Evolutionary conservation across 2,797 vertebrate species (phyloP), one percentile per base, ranked within the genome.

Genomic region (Echeneis naucrates): DNA sequence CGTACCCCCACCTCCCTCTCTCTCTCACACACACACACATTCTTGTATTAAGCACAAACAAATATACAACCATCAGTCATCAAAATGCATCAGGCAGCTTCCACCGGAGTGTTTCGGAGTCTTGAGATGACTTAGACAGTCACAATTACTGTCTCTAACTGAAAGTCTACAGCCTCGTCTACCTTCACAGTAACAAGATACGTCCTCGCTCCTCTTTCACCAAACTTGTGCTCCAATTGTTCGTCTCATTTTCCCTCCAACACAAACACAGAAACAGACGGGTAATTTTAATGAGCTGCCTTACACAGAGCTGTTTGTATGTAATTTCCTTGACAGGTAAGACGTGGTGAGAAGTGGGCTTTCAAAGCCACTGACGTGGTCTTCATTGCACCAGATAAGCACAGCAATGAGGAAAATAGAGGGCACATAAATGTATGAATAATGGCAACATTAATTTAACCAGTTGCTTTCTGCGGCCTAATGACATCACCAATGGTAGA

Each of bases 131-230:
- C 62, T 79, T 64, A 71, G 42, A 44, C 32, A 53, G 50, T 54
- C 55, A 67, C 70, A 77, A 82, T 83, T 79, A 76, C 60, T 74
- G 58, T 19, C 54, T 42, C 80, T 76, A 47, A n/a, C 50, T 66
- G 62, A 68, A 76, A 77, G 68, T 78, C 73, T 58, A 63, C 66
- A 74, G 33, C 60, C 64, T 78, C 13, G 8, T 64, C 65, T 65
- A 62, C 67, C 60, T 67, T 75, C 40, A 72, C 4, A 82, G 75
- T 82, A 87, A 84, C 72, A 81, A 65, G 60, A 72, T 32, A 33
- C 11, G 23, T 50, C 52, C 62, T 68, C 56, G 21, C 38, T 52
- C 47, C 38, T 5, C 14, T 64, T 40, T 47, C 26, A 19, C n/a
- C 32, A 27, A 45, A 56, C 21, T 66, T 40, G 26, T 27, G 27